Evolutionary conservation across 2,888 invertebrate genomes (phyloP), one percentile per base, ranked within the genome.

Genomic region (Tipula confusa): DNA sequence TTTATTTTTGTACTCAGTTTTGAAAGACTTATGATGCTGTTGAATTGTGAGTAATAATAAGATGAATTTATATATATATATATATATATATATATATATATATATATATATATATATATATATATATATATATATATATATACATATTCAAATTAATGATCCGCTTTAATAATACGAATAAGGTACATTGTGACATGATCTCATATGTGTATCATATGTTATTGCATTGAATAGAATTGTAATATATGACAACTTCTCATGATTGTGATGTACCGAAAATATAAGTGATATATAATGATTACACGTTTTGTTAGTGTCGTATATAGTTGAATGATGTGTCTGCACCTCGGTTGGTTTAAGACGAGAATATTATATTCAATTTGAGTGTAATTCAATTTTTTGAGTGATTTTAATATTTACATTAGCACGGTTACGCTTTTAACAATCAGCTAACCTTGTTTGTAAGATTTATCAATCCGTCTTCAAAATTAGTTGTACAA

Each of bases 11-110:
- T 64, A 13, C 11, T 64, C 64, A 24, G 18, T 64, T 64, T 24
- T 64, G 9, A 64, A 64, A 64, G 64, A 64, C 64, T 64, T 64
- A 48, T 48, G 48, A 48, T 38, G 38, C 9, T 38, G 38, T 38
- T 38, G 38, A 38, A 38, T 48, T 48, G 48, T 48, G 64, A 64
- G 64, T 64, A 24, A 64, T 64, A 64, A 64, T 64, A 64, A 64
- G 64, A 64, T 64, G 64, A 64, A 24, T 24, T 24, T 64, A 24
- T 64, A 24, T 64, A 64, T 64, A 24, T 64, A 64, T 18, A 18
- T 64, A 24, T 64, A 18, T 43, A 1, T 6, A 7, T 48, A 48
- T 48, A 64, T 18, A 18, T 64, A 24, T 64, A 18, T 43, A 1
- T 6, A 7, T 48, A 48, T 48, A n/a, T n/a, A n/a, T n/a, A 24